Evolutionary conservation across 2,888 invertebrate species (phyloP), one percentile per base, ranked within the genome.

Genomic region (Aspidapion aeneum): DNA sequence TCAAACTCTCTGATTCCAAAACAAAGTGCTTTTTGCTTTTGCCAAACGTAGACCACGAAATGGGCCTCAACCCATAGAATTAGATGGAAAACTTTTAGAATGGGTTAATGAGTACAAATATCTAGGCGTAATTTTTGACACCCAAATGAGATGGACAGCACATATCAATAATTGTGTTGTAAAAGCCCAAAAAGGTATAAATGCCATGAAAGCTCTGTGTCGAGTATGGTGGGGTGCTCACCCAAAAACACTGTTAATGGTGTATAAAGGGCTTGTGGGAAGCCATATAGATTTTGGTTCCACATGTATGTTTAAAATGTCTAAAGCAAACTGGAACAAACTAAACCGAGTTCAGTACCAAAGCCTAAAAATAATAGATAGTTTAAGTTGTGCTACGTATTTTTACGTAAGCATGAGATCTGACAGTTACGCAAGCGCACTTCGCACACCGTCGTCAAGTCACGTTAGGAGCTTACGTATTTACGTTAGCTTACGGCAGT

Each of bases 131-230:
- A 58, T 19, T 16, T 18, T 58, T 49, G 58, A 58, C 16, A 16
- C 3, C n/a, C 48, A 18, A 2, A 35, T 35, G 35, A 35, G 5
- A 7, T 58, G 58, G 58, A 58, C 3, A 5, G 18, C 48, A 18
- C 50, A 58, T 19, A 58, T 58, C 18, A n/a, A 58, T 18, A 18
- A 58, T 16, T 12, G 16, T 18, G n/a, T n/a, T 21, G 20, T 2
- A n/a, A 61, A 57, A 35, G 56, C 61, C 7, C 49, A 55, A 35
- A 55, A 49, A 57, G 61, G 61, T 22, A 61, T 57, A 18, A 61
- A 61, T 20, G 21, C 56, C 16, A 56, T 61, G 50, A 61, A n/a
- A 48, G 21, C 49, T 17, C 7, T 61, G 2, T 18, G 20, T n/a
- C 55, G 57, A 61, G 20, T 20, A 7, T 61, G 61, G 57, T 61